phyloP scores from a whole-genome alignment of 2,113 vertebrate genomes.

The Eonycteris spelaea region DNA sequence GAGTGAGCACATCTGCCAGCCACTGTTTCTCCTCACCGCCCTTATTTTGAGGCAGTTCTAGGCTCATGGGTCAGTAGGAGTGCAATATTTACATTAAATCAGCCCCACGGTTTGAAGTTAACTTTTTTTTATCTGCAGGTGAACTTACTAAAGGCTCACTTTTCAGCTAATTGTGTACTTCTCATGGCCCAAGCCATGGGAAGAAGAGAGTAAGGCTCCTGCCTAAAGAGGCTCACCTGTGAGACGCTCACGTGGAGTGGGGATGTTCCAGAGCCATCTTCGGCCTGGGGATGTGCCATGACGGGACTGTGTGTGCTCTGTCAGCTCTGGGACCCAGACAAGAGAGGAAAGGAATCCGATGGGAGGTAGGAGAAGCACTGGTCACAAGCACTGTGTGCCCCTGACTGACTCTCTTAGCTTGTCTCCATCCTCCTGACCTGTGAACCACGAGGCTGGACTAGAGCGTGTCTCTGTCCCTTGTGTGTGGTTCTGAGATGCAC shows the following conservation, averaged over 20 bases:
- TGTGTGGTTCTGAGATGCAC: neutral
- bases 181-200: neutral
- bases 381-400: neutral
- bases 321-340: neutral
- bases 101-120: neutral
- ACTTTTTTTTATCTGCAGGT: neutral
- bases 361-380: neutral
- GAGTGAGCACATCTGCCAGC: neutral
- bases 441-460: neutral
- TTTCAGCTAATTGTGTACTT: neutral
- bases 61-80: neutral
- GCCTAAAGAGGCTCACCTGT: neutral
- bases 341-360: neutral
- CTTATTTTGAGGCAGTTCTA: neutral
- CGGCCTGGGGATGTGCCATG: neutral
- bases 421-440: neutral
- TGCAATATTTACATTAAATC: neutral
- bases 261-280: neutral
- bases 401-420: neutral
- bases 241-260: rapidly evolving
- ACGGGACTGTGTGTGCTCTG: neutral
- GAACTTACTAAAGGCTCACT: neutral
- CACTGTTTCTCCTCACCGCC: neutral
- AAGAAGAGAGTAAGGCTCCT: neutral
- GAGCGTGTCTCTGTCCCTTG: neutral